A percentile compares a stretch with the other conserved stretches of the same genome.
These are phyloP conservation scores for Dicranocentrus wangi DNA, from an alignment of 2,888 invertebrate species.

Conservation along the genomic window DNA sequence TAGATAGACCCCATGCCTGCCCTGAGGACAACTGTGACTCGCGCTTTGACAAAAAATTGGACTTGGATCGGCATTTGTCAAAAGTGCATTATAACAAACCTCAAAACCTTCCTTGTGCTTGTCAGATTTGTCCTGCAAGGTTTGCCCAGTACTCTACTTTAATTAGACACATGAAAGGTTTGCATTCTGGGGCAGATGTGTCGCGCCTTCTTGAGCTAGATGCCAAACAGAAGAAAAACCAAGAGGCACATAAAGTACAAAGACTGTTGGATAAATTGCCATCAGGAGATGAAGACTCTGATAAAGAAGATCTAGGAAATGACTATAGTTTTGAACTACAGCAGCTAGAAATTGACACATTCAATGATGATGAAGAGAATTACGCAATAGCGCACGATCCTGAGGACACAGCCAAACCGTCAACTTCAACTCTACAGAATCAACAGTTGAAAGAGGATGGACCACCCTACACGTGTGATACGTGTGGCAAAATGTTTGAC, in stretches of 20 bases:
- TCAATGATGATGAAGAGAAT: conserved; percentile 36
- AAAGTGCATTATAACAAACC: conserved; percentile 22
- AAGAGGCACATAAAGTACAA: conserved; percentile 19
- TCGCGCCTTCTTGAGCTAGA: conserved; percentile 16
- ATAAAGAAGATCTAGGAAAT: conserved; percentile 11
- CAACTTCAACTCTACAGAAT: conserved; percentile 2
- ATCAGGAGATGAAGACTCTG: conserved; percentile 26
- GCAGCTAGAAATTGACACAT: conserved; percentile 54
- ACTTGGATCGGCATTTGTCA: conserved; percentile 41
- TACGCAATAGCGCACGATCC: neutral
- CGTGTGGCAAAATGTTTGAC: conserved; percentile 37
- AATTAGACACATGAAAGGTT: conserved; percentile 42
- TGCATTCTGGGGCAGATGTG: conserved; percentile 38
- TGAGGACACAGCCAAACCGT: conserved; percentile 21
- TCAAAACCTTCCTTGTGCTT: conserved; percentile 14
- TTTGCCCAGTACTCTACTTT: conserved; percentile 38
- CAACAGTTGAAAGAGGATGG: conserved; percentile 8
- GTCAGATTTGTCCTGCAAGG: conserved; percentile 40
- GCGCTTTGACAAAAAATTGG: conserved; percentile 46
- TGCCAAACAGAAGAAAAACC: neutral
- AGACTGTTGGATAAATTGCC: conserved; percentile 32
- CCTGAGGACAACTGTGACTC: conserved; percentile 32
- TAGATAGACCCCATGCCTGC: conserved; percentile 50
- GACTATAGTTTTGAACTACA: conserved; percentile 55
- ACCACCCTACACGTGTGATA: conserved; percentile 39